These are phyloP conservation scores for Conus ventricosus DNA, from an alignment of 1,140 invertebrate genomes.

Conservation along the genomic window DNA sequence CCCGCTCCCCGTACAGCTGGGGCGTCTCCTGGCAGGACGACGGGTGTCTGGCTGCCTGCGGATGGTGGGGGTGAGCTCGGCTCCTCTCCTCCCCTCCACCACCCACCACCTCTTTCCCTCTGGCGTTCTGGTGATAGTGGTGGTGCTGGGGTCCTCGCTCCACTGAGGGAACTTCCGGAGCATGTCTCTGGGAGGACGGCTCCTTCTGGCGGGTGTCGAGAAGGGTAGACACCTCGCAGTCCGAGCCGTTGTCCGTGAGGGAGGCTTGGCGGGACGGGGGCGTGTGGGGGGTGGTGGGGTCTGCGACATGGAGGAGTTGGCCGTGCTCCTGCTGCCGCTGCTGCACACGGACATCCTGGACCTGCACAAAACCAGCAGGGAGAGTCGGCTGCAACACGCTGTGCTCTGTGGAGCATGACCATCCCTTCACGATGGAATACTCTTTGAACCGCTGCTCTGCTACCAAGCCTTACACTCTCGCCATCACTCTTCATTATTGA, in stretches of 20 bases:
- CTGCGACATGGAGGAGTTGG: slow-evolving; percentile 24
- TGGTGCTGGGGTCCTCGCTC: background rate
- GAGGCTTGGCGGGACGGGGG: slow-evolving; percentile 32
- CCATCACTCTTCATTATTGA: too few relatives aligned
- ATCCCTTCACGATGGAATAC: too few relatives aligned
- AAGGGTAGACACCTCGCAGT: slow-evolving; percentile 39
- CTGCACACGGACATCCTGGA: slow-evolving; percentile 33
- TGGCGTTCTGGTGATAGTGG: background rate
- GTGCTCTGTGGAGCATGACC: too few relatives aligned
- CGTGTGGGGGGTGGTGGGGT: slow-evolving; percentile 22
- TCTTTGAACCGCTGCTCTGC: too few relatives aligned
- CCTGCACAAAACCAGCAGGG: background rate
- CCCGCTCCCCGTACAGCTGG: slow-evolving; percentile 19
- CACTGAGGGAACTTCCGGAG: background rate
- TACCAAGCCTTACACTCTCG: too few relatives aligned
- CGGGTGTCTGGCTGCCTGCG: background rate
- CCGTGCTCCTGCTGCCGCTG: slow-evolving; percentile 11
- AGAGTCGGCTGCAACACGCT: too few relatives aligned
- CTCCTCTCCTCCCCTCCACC: background rate
- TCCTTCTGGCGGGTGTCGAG: slow-evolving; percentile 10
- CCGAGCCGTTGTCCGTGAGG: slow-evolving; percentile 30
- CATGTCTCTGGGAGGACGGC: background rate
- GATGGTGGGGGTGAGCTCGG: background rate
- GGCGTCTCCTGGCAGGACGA: slow-evolving; percentile 13
- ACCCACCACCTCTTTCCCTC: background rate